These are phyloP conservation scores for Acronicta alni DNA, from an alignment of 2,888 invertebrate genomes.

Conservation along the genomic window DNA sequence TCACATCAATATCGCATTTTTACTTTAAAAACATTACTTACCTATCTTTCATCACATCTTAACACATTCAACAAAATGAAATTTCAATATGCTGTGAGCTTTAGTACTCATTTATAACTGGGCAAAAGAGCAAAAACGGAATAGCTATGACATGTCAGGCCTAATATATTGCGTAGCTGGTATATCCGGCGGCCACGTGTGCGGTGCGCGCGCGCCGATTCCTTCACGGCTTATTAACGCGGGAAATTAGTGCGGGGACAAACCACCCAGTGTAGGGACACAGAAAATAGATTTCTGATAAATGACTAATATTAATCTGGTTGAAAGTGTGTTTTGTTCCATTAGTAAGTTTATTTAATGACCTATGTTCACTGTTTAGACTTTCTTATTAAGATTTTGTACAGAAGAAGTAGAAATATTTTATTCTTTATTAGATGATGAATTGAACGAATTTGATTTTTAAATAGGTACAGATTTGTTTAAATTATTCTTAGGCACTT, in stretches of 20 bases:
- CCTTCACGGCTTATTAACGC: slow-evolving; percentile 84
- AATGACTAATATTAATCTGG: slow-evolving; percentile 54
- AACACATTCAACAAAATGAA: slow-evolving; percentile 28
- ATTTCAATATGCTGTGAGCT: slow-evolving; percentile 32
- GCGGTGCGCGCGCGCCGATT: slow-evolving; percentile 69
- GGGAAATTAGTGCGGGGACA: slow-evolving; percentile 75
- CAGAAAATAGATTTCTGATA: slow-evolving; percentile 62
- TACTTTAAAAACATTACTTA: not conserved
- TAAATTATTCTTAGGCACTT: no score
- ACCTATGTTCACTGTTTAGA: slow-evolving; percentile 34
- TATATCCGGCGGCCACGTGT: slow-evolving; percentile 74
- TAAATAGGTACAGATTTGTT: no score
- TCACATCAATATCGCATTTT: no score
- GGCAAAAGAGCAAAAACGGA: slow-evolving; percentile 49
- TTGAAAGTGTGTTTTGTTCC: slow-evolving; percentile 50
- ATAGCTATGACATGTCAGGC: slow-evolving; percentile 58
- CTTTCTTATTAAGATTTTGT: slow-evolving; percentile 18
- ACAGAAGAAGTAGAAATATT: not conserved
- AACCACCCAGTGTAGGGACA: slow-evolving; percentile 66
- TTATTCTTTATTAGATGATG: no score
- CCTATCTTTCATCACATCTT: slow-evolving; percentile 29
- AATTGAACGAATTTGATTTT: no score
- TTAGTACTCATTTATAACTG: slow-evolving; percentile 49
- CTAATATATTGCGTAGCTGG: slow-evolving; percentile 61
- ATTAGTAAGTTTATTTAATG: slow-evolving; percentile 39